A percentile compares a stretch with the other conserved stretches of the same genome.
Evolutionary conservation across 2,888 invertebrate genomes (phyloP).

Genomic region (Vanessa cardui): DNA sequence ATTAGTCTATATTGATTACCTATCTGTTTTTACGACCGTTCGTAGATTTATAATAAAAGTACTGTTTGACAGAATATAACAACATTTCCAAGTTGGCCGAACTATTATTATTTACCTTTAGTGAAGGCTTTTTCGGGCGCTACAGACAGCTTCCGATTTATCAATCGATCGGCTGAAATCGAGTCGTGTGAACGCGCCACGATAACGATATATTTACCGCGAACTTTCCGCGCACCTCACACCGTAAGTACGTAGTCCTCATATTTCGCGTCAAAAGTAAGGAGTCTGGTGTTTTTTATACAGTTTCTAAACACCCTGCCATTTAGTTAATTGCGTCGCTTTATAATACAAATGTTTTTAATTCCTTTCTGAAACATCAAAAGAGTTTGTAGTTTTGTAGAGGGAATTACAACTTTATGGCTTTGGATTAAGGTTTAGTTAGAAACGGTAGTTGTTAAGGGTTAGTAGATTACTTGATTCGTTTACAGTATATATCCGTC

Average conservation of each 20-base stretch:
- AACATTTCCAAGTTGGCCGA: no score
- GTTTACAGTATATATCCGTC: constrained; percentile 23
- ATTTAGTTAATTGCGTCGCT: constrained; percentile 47
- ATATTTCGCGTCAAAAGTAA: constrained; percentile 35
- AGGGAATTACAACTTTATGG: constrained; percentile 1
- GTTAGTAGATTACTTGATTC: constrained; percentile 22
- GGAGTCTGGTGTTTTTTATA: constrained; percentile 42
- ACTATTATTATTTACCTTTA: no score
- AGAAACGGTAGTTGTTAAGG: constrained; percentile 11
- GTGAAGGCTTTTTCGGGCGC: no score
- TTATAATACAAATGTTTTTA: constrained; percentile 64
- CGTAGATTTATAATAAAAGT: no score
- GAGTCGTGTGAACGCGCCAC: no score
- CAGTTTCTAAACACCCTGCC: constrained; percentile 42
- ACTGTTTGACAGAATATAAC: no score
- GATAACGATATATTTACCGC: neutral
- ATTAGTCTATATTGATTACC: no score
- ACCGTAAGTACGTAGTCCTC: neutral
- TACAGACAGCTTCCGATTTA: no score
- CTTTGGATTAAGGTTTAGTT: constrained; percentile 2
- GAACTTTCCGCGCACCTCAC: neutral
- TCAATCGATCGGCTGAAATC: no score
- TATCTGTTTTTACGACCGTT: no score
- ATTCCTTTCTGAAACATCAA: constrained; percentile 66
- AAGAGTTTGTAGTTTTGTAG: constrained; percentile 39